Base-by-base conservation (phyloP, 2,888 invertebrate genomes). In the Aleiodes alternator region DNA sequence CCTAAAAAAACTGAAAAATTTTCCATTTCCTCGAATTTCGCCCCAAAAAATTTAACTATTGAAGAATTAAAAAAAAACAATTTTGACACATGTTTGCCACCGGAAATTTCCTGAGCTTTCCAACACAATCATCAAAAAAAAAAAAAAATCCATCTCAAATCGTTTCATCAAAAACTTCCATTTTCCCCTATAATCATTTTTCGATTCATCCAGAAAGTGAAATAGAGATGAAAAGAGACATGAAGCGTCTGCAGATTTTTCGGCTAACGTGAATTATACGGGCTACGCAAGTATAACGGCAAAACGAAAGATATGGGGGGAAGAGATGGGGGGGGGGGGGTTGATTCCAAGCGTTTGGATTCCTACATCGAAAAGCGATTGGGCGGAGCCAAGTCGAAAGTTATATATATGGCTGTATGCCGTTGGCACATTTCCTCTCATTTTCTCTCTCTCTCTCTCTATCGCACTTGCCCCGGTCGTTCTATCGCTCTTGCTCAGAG, bases 361-460 rank as follows among this genome's bases (percentile, higher is more conserved):
- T 29, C 68, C 70, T 73, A 66, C 68, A 79, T 78, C 72, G 76
- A 78, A 76, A 79, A 76, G 75, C 72, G 78, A 79, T 78, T 76
- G 76, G 73, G 76, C 72, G 73, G 73, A 59, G 73, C 51, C 72
- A 43, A 73, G 76, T 72, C 73, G 70, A 69, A 76, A 75, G 75
- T 71, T 77, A 68, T 51, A 68, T 68, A 68, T 68, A 68, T 55
- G 73, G 64, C 68, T 69, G 38, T 53, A 68, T 68, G 55, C 75
- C 79, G 80, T 73, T 80, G 79, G 82, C 82, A 79, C 79, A 80
- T 82, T 78, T 68, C 79, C 76, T 69, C 80, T 66, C n/a, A 34
- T 11, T 57, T 12, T 23, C 50, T 68, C 23, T 50, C 66, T 68
- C 12, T 3, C 29, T 68, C 8, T 6, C 23, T 68, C 51, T 68